These are phyloP conservation scores for Eupithecia vulgata DNA, from an alignment of 2,888 invertebrate species.

Conservation along the genomic window DNA sequence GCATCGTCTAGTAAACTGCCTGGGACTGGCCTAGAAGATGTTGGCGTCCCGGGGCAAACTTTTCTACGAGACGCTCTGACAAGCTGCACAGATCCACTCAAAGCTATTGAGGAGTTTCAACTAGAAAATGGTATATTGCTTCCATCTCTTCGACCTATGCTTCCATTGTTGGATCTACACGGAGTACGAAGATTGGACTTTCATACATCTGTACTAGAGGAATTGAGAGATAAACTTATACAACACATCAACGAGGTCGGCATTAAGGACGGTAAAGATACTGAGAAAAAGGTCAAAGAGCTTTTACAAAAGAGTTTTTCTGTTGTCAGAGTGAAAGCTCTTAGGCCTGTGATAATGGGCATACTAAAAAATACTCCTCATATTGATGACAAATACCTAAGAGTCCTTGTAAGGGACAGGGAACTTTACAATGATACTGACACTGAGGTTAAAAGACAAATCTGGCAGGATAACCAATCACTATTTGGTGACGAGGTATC, in stretches of 20 bases:
- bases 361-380: constrained; percentile 96
- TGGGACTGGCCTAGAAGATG: constrained; percentile 89
- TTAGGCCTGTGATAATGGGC: constrained; percentile 97
- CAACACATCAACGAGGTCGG: constrained; percentile 93
- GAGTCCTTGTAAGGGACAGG: constrained; percentile 88
- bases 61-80: constrained; percentile 95
- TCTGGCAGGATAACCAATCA: constrained; percentile 99
- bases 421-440: constrained; percentile 97
- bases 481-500: constrained; percentile 99
- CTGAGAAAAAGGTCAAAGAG: constrained; percentile 94
- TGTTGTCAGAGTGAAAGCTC: constrained; percentile 94
- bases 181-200: constrained; percentile 96
- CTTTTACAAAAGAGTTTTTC: constrained; percentile 96
- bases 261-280: constrained; percentile 87
- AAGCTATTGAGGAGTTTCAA: constrained; percentile 99
- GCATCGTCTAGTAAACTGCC: constrained; percentile 78
- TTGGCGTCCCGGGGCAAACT: constrained; percentile 94
- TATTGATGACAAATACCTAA: constrained; percentile 92
- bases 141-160: constrained; percentile 96
- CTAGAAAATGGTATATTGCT: constrained; percentile 95
- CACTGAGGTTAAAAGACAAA: constrained; percentile 98
- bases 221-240: constrained; percentile 87
- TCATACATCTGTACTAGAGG: constrained; percentile 96
- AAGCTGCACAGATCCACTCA: constrained; percentile 97
- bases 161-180: constrained; percentile 97